Base-by-base conservation (phyloP, 2,113 vertebrate species). In the Todiramphus chloris region DNA sequence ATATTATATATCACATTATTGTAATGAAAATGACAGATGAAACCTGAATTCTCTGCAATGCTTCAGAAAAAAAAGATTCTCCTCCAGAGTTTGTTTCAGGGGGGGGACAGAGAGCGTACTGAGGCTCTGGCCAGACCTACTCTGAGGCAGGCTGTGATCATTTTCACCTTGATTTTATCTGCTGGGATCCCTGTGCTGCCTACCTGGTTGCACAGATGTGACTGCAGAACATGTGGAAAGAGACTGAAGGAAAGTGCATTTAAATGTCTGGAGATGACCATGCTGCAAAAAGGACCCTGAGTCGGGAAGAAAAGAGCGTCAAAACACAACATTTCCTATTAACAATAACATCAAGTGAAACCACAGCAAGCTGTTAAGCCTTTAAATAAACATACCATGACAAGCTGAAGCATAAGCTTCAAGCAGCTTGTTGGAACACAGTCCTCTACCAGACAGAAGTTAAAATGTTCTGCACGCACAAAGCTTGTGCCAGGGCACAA, bases 351-450 rank as follows among this genome's bases (percentile, higher is more conserved):
- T 95, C 91, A 96, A 91, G 23, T 80, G 81, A 96, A 96, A 94
- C 81, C 87, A 94, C 80, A 86, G 93, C 94, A 95, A 93, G 91
- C 81, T 94, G 87, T 91, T 92, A 95, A 95, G 94, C 91, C 74
- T 89, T 96, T 94, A 94, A 94, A 94, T 96, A 96, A 97, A 96
- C 95, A 95, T 93, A 87, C 87, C 74, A 43, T 85, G 86, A 91
- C 96, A 97, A 93, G 94, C 86, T 92, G 90, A 95, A 96, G 95
- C 96, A 89, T 82, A 96, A 92, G 92, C 80, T 97, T 95, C 87
- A 93, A 87, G 87, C 53, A 94, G 87, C 93, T 96, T 97, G 95
- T 96, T 93, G 96, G 96, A 95, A 95, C 95, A 97, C 95, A 96
- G 96, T 89, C 83, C 87, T 91, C 89, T 80, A 37, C 91, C 81